Evolutionary conservation across 1,140 invertebrate species (phyloP), one percentile per base, ranked within the genome.

Genomic region (Drosophila burlai): DNA sequence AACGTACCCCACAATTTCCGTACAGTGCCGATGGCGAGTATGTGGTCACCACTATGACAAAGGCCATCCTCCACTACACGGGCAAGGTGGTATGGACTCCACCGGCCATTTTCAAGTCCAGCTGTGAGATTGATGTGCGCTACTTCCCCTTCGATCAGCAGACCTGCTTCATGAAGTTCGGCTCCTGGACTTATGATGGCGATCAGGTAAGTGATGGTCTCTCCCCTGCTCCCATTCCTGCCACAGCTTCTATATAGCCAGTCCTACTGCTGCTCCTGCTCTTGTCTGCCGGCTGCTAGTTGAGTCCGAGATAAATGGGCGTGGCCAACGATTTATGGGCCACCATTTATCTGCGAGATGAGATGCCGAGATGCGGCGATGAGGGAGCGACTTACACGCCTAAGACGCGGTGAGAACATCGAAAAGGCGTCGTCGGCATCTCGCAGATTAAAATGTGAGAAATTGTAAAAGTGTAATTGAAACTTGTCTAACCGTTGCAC

Each of bases 111-210:
- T 99, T 99, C 93, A 99, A 99, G 93, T 99, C 98, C 15, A 99
- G 98, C 3, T 99, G 99, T 90, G 97, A 99, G 94, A 98, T 99
- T 65, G 98, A 99, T 93, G 98, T 99, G 2, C 95, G 97, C 50
- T 98, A 98, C 93, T 99, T 99, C 94, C 98, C 98, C 2, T 99
- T 99, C 92, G 98, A 99, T 94, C 97, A 99, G 86, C 99, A 99
- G 93, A 97, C 97, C 0, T 99, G 98, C 93, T 97, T 98, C 93
- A 97, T 99, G 96, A 98, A 98, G 90, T 99, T 99, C 90, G 99
- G 98, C 6, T 99, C 98, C 0, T 99, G 99, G 99, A 99, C 98
- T 3, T 99, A 99, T 93, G 98, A 99, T 91, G 98, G 98, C 49
- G 97, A 97, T 93, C 97, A 98, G 95, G 96, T 98, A 94, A 75